A percentile compares a stretch with the other conserved stretches of the same genome.
These are phyloP conservation scores for Microtus richardsoni DNA, from an alignment of 2,113 vertebrate species.

Conservation along the genomic window DNA sequence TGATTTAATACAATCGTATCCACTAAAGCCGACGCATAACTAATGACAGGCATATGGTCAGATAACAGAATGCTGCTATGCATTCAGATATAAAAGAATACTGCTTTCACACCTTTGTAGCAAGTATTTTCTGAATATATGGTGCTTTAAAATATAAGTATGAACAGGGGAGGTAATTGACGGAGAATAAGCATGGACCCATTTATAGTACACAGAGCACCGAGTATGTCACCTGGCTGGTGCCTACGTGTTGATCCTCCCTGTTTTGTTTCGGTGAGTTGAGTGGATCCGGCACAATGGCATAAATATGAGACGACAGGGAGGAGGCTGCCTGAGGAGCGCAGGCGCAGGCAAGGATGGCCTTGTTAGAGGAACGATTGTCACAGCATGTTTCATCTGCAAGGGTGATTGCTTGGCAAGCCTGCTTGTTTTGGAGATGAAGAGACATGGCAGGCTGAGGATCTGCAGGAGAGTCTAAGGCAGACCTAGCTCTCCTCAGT, in stretches of 20 bases:
- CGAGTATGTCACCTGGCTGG: background rate
- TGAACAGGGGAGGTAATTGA: conserved; percentile 21
- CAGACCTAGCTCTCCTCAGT: conserved; percentile 5
- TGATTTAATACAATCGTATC: background rate
- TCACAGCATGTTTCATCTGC: background rate
- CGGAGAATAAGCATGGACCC: background rate
- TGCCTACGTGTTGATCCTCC: background rate
- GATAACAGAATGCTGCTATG: conserved; percentile 5
- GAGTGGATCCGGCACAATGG: background rate
- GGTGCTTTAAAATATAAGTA: conserved; percentile 8
- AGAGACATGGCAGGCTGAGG: background rate
- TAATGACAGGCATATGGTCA: conserved; percentile 7
- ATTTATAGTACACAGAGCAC: conserved; percentile 7
- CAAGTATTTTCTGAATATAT: conserved; percentile 27
- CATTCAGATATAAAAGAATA: conserved; percentile 32
- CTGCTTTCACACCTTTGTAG: background rate
- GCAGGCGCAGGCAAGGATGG: background rate
- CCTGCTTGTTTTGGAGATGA: background rate
- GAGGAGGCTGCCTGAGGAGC: background rate
- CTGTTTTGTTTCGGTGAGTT: background rate
- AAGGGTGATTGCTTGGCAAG: background rate
- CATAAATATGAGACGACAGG: background rate
- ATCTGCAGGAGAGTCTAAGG: background rate
- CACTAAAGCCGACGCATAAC: background rate
- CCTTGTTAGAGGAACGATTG: background rate